Percentiles rank a stretch among this genome's conserved stretches.
phyloP scores from a whole-genome alignment of 2,113 vertebrate species.

The Eptatretus burgeri region DNA sequence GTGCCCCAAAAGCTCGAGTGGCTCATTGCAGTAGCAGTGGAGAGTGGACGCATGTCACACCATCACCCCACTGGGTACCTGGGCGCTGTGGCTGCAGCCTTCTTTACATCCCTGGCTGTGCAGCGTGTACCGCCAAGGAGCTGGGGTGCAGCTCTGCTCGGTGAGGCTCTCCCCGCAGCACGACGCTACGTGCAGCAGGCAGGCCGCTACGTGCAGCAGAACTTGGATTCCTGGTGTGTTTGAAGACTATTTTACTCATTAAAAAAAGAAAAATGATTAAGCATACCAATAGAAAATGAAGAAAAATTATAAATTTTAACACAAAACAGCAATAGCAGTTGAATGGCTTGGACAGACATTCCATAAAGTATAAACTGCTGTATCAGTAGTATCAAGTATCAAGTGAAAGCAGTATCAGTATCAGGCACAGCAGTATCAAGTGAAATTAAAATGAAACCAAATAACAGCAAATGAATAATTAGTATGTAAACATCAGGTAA shows the following conservation, averaged over 20 bases:
- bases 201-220: conserved; percentile 20
- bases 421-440: too few species aligned
- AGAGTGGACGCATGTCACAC: conserved; percentile 41
- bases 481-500: too few species aligned
- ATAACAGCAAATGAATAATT: too few species aligned
- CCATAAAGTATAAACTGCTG: too few species aligned
- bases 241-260: background rate
- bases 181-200: conserved; percentile 18
- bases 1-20: conserved; percentile 14
- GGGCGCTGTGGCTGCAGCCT: conserved; percentile 25
- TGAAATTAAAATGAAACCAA: too few species aligned
- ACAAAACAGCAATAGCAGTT: too few species aligned
- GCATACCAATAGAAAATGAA: too few species aligned
- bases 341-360: too few species aligned
- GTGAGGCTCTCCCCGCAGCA: conserved; percentile 19
- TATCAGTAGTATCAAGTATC: too few species aligned
- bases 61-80: conserved; percentile 41
- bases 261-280: too few species aligned
- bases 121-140: conserved; percentile 14
- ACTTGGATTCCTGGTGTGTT: conserved; percentile 27
- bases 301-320: too few species aligned
- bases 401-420: too few species aligned
- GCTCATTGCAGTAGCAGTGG: conserved; percentile 25
- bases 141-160: conserved; percentile 28
- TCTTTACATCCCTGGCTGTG: conserved; percentile 26